Evolutionary conservation across 2,888 invertebrate genomes (phyloP).

Genomic region (Danaus chrysippus): DNA sequence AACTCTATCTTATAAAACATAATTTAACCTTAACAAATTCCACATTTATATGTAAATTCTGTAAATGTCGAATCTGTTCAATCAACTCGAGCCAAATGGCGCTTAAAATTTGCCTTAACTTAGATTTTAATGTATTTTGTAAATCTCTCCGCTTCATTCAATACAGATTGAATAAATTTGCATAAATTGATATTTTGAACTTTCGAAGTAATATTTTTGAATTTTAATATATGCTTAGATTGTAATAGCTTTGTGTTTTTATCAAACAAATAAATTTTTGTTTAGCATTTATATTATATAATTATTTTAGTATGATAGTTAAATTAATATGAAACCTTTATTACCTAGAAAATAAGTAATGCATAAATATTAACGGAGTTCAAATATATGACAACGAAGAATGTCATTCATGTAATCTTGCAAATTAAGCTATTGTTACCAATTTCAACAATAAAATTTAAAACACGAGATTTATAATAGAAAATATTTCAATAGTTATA

Average conservation of each 20-base stretch:
- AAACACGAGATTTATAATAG: too few relatives aligned
- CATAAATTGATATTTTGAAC: conserved; percentile 25
- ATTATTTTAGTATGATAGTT: too few relatives aligned
- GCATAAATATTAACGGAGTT: too few relatives aligned
- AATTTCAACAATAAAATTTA: too few relatives aligned
- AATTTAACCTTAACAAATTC: conserved; percentile 35
- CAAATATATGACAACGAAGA: too few relatives aligned
- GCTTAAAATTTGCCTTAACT: conserved; percentile 34
- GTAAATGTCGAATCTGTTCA: conserved; percentile 36
- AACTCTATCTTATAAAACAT: conserved; percentile 31
- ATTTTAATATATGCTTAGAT: conserved; percentile 4
- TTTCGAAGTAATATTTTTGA: neutral
- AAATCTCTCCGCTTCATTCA: conserved; percentile 25
- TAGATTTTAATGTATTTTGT: conserved; percentile 36
- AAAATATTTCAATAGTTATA: too few relatives aligned
- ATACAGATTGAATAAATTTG: conserved; percentile 31
- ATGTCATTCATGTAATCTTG: too few relatives aligned
- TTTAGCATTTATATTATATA: too few relatives aligned
- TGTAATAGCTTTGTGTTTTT: neutral
- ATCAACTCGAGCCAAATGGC: conserved; percentile 32
- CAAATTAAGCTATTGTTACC: too few relatives aligned
- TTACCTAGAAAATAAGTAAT: too few relatives aligned
- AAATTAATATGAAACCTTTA: too few relatives aligned
- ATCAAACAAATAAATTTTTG: neutral
- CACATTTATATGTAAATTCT: conserved; percentile 41